Evolutionary conservation across 2,113 vertebrate species (phyloP), one percentile per base, ranked within the genome.

Genomic region (Antigone vipio): DNA sequence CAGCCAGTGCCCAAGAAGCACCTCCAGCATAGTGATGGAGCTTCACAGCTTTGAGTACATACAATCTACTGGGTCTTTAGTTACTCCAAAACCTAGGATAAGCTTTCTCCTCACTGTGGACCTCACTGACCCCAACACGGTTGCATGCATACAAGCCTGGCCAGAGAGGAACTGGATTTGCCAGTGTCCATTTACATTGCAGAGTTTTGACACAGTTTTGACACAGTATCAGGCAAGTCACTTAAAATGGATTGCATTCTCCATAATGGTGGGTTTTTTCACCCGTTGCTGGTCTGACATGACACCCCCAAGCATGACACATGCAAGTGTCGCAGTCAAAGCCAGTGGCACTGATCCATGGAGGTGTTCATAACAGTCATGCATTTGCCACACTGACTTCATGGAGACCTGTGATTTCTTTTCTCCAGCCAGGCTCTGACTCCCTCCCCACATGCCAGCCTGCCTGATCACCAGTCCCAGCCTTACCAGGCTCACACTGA

Each of bases 101-200:
- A 58, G 27, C 30, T 73, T 90, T 52, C 15, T 83, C 11, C 27
- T 88, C 29, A 4, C 21, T 56, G 35, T 68, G 40, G 58, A 11
- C 5, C 18, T 91, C 40, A 34, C 34, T 77, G 67, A 53, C 22
- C 38, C 47, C 42, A 23, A 20, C 35, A 11, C 9, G 3, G 16
- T 5, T 69, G 45, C 56, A 16, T 21, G 40, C n/a, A 47, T 27
- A 40, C 1, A 2, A 72, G 15, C 49, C 44, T 55, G 32, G 19
- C 59, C 4, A 1, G 53, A 50, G 67, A 50, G 67, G 17, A 58
- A 35, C 15, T 35, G 11, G 20, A 56, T 68, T 59, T 94, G 27
- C 62, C 59, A 22, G 12, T 20, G 19, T 35, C 16, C 0, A 0
- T 23, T 62, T 73, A 66, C 34, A 17, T 5, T 45, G 42, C 40